Evolutionary conservation across 2,888 invertebrate species (phyloP).

Genomic region (Cryptus viduatorius): DNA sequence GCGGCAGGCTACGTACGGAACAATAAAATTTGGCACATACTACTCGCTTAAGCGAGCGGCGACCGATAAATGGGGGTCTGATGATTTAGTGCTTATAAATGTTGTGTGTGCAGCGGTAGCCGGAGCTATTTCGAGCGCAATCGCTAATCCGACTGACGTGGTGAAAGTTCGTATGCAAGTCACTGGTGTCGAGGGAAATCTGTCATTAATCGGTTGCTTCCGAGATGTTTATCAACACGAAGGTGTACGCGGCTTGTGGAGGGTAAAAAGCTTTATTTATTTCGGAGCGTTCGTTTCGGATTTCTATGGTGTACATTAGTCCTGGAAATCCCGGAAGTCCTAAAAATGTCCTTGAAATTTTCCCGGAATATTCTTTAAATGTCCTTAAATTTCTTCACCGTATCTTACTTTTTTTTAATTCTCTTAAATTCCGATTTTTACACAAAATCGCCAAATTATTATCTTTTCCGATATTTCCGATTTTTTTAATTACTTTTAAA

Average conservation of each 20-base stretch:
- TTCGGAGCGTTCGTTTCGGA: background rate
- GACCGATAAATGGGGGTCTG: conserved; percentile 80
- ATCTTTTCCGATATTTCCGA: no score
- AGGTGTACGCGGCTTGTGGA: conserved; percentile 95
- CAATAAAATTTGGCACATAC: conserved; percentile 98
- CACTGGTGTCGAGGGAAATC: conserved; percentile 83
- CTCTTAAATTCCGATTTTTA: no score
- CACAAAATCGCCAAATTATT: no score
- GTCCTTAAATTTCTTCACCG: no score
- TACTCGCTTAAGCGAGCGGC: conserved; percentile 92
- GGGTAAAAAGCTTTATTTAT: conserved; percentile 86
- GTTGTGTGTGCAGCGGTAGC: conserved; percentile 93
- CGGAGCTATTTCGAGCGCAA: conserved; percentile 96
- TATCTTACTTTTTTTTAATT: no score
- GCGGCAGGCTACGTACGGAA: conserved; percentile 97
- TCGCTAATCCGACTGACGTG: conserved; percentile 98
- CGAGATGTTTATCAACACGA: conserved; percentile 93
- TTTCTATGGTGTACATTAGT: no score
- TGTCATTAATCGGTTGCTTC: conserved; percentile 91
- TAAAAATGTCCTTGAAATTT: no score
- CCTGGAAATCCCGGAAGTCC: no score
- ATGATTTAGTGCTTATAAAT: conserved; percentile 86
- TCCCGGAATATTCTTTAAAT: no score
- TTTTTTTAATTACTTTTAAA: no score
- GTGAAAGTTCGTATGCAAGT: conserved; percentile 98